Evolutionary conservation across 2,888 invertebrate genomes (phyloP).

Genomic region (Ariolimax columbianus): DNA sequence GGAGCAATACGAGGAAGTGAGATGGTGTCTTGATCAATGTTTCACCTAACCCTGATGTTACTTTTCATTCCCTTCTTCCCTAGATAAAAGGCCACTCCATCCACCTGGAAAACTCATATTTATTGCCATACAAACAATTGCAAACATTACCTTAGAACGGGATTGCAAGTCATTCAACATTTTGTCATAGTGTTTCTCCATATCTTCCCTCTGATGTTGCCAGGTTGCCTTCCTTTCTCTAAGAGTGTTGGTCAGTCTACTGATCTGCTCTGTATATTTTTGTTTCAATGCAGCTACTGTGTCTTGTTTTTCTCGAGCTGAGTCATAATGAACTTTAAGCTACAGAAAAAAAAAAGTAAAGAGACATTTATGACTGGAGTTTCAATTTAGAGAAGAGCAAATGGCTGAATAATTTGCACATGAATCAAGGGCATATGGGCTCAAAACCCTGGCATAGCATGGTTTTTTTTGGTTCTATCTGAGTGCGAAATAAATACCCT

Average conservation of each 20-base stretch:
- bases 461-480: no score
- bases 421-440: no score
- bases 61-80: no score
- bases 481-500: no score
- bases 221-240: slow-evolving; percentile 72
- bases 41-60: no score
- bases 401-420: no score
- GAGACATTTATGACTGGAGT: neutral
- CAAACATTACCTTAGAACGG: slow-evolving; percentile 50
- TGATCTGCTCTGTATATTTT: slow-evolving; percentile 72
- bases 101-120: no score
- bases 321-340: slow-evolving; percentile 54
- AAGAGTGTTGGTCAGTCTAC: slow-evolving; percentile 67
- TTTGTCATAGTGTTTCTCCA: slow-evolving; percentile 74
- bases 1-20: no score
- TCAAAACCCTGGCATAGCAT: no score
- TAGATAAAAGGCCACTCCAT: no score
- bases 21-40: no score
- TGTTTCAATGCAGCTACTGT: slow-evolving; percentile 66
- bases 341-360: slow-evolving; percentile 35
- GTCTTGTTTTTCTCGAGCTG: slow-evolving; percentile 64
- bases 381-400: neutral
- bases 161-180: slow-evolving; percentile 72
- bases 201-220: slow-evolving; percentile 75
- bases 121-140: neutral